Percentiles rank a stretch among this genome's conserved stretches.
phyloP scores from a whole-genome alignment of 2,888 invertebrate species.

The Minunthozetes semirufus region DNA sequence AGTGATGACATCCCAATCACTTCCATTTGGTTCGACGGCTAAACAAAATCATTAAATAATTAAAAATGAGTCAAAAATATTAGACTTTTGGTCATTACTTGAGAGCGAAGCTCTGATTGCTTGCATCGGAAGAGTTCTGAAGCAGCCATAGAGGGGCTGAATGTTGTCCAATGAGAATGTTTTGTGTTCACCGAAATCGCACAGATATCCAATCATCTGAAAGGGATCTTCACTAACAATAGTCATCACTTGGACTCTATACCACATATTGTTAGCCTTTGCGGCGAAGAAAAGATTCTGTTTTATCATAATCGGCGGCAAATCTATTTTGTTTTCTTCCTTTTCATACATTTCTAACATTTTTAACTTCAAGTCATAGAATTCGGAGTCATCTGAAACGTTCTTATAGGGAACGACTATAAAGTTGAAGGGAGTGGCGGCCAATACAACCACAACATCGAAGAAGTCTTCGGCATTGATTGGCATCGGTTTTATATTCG shows the following conservation, averaged over 20 bases:
- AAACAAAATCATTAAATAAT: not conserved
- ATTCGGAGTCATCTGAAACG: not conserved
- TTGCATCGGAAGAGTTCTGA: conserved; percentile 5
- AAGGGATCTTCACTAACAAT: not conserved
- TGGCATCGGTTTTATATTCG: not conserved
- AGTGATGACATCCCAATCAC: conserved; percentile 20
- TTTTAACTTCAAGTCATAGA: not conserved
- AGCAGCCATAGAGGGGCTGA: conserved; percentile 6
- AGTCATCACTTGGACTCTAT: not conserved
- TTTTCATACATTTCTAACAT: conserved; percentile 16
- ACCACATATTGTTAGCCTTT: not conserved
- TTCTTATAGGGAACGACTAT: conserved; percentile 5
- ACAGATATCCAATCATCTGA: not conserved
- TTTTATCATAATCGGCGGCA: not conserved
- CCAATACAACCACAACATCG: conserved; percentile 7
- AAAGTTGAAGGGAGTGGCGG: conserved; percentile 16
- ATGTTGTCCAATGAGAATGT: not conserved
- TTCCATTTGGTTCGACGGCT: conserved; percentile 4
- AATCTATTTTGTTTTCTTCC: not conserved
- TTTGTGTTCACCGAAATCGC: conserved; percentile 19
- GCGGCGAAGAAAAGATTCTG: not conserved
- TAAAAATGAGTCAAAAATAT: not conserved
- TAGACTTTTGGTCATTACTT: not conserved
- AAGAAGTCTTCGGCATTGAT: not conserved
- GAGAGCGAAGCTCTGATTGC: conserved; percentile 8